Evolutionary conservation across 2,888 invertebrate genomes (phyloP), one percentile per base, ranked within the genome.

Genomic region (Drosophila rellima): DNA sequence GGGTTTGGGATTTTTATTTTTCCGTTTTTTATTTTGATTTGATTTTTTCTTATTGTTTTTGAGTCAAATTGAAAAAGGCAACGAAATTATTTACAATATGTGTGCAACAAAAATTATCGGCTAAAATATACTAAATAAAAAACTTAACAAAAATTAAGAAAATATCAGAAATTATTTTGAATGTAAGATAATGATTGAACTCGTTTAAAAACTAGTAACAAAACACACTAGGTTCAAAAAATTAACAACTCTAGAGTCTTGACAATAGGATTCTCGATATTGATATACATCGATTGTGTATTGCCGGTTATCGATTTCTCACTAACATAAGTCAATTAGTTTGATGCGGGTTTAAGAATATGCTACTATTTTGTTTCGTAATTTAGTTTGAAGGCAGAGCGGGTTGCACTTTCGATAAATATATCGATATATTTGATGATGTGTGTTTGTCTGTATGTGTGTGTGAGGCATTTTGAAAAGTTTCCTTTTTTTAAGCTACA

Each of bases 31-130:
- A 65, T 68, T 68, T 65, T 44, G 60, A 37, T 57, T 60, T 74
- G 45, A 31, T 56, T 75, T 71, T 57, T 40, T 54, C 42, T 63
- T 65, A 59, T 57, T 68, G 29, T 17, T 39, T 55, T 57, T 72
- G 68, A 57, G 64, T 73, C 61, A 70, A 71, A 57, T 66, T 70
- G 47, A 68, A 74, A 64, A 52, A 82, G 83, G 67, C 74, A 82
- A 88, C 88, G 83, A 83, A 83, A 83, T 83, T 83, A 83, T 83
- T 83, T 83, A 83, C 82, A 82, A 72, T 79, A 82, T 83, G 86
- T 70, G 47, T 71, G 72, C 59, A 47, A 48, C 44, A 17, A 64
- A 51, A 51, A 61, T 23, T 66, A 55, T 40, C 20, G 35, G 47
- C 37, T 65, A 57, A 47, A 71, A 66, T 72, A 52, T 40, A 59